A percentile compares a stretch with the other conserved stretches of the same genome.
Conservation (phyloP, 2,888 invertebrate species). For the Lamellibrachia satsuma region DNA sequence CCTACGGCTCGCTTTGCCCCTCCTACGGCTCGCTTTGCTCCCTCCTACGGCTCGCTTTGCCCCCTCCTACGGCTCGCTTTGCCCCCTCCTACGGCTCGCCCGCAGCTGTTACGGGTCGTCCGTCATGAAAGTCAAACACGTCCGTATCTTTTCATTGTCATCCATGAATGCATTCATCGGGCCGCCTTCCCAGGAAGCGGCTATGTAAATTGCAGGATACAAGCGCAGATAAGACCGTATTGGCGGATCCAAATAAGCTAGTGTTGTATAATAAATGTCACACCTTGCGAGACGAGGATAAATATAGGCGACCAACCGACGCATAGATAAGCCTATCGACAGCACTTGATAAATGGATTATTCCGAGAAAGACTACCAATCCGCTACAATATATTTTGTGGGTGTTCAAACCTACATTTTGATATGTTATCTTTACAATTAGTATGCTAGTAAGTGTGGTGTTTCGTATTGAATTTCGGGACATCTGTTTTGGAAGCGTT, state of each 20-base stretch:
- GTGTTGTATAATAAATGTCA: conserved; percentile 17
- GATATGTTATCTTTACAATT: neutral
- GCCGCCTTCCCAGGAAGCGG: neutral
- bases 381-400: neutral
- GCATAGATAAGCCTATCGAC: neutral
- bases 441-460: neutral
- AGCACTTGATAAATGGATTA: neutral
- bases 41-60: neutral
- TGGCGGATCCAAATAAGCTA: neutral
- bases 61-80: neutral
- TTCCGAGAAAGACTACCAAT: neutral
- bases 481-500: neutral
- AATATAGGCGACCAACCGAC: neutral
- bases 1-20: neutral
- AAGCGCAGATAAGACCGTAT: conserved; percentile 9
- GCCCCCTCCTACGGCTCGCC: neutral
- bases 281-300: neutral
- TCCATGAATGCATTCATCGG: conserved; percentile 11
- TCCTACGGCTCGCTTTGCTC: neutral
- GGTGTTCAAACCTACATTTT: conserved; percentile 3
- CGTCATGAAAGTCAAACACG: conserved; percentile 17
- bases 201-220: neutral
- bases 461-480: neutral
- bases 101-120: neutral
- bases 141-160: neutral